These are phyloP conservation scores for Tachypleus tridentatus DNA, from an alignment of 1,140 invertebrate species.

Conservation along the genomic window DNA sequence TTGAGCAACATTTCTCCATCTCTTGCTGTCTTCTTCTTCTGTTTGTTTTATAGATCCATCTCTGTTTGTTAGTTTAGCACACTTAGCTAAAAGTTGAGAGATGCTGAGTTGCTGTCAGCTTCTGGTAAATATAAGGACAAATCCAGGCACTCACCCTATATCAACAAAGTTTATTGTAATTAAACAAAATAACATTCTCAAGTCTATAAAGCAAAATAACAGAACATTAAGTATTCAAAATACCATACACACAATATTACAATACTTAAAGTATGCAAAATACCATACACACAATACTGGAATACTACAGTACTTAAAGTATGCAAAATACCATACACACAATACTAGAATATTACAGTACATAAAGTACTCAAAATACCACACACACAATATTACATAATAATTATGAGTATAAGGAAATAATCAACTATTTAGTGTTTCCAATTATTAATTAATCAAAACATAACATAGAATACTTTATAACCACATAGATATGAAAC, in stretches of 20 bases:
- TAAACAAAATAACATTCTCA: not conserved
- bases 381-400: no score
- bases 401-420: no score
- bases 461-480: slow-evolving; percentile 15
- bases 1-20: slow-evolving; percentile 78
- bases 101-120: slow-evolving; percentile 72
- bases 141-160: slow-evolving; percentile 73
- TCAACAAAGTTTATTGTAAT: slow-evolving; percentile 10
- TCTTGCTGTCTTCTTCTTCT: slow-evolving; percentile 41
- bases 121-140: slow-evolving; percentile 79
- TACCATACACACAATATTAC: no score
- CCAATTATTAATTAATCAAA: not conserved
- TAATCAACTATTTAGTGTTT: no score
- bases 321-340: no score
- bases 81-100: slow-evolving; percentile 70
- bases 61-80: slow-evolving; percentile 68
- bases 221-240: not conserved
- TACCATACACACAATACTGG: no score
- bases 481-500: no score
- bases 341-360: no score
- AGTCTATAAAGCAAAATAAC: not conserved
- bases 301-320: no score
- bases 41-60: slow-evolving; percentile 43
- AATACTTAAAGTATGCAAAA: no score
- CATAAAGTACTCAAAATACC: no score